Conservation (phyloP, 2,888 invertebrate genomes). For the Julus scanicus region DNA sequence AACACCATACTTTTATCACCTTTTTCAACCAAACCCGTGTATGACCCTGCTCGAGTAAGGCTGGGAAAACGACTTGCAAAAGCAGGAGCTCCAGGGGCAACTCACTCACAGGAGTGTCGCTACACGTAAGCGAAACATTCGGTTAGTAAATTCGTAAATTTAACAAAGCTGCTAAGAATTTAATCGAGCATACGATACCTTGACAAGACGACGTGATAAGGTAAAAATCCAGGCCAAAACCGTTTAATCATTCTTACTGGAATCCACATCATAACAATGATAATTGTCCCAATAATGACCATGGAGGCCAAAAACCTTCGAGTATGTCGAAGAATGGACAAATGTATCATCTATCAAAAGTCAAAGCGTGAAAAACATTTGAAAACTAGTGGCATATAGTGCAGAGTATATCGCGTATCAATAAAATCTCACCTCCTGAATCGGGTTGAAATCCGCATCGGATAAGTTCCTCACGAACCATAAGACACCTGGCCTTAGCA, state of each 20-base stretch:
- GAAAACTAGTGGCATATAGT: constrained; percentile 36
- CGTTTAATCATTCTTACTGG: constrained; percentile 88
- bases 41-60: constrained; percentile 94
- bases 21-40: constrained; percentile 93
- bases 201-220: constrained; percentile 86
- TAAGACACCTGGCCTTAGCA: constrained; percentile 93
- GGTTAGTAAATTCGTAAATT: neutral
- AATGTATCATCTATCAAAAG: constrained; percentile 88
- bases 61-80: constrained; percentile 94
- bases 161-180: neutral
- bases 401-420: neutral
- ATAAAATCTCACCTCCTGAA: constrained; percentile 77
- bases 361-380: neutral
- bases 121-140: constrained; percentile 68
- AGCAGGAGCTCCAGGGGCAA: constrained; percentile 90
- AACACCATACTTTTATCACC: constrained; percentile 88
- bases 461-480: constrained; percentile 99
- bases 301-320: constrained; percentile 91
- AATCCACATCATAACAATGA: constrained; percentile 94
- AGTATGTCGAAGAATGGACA: constrained; percentile 90
- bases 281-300: constrained; percentile 95
- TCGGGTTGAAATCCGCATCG: constrained; percentile 99
- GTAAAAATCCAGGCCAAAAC: constrained; percentile 87
- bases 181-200: constrained; percentile 61
- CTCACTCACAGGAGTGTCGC: constrained; percentile 82